Evolutionary conservation across 2,888 invertebrate species (phyloP).

Genomic region (Melanotus villosus): DNA sequence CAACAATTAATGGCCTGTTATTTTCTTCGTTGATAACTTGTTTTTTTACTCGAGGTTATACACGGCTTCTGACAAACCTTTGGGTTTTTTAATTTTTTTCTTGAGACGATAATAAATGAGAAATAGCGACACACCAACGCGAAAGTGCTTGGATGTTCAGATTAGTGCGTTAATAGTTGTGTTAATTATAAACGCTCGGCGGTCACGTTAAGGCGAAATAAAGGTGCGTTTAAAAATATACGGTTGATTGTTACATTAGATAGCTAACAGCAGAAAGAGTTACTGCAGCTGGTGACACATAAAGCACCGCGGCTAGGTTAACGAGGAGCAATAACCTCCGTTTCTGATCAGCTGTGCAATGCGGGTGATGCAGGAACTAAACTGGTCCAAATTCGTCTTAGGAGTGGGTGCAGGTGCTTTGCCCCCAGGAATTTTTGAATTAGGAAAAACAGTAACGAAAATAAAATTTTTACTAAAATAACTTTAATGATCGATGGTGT

Average conservation of each 20-base stretch:
- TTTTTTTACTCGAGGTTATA: neutral
- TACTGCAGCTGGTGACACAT: constrained; percentile 40
- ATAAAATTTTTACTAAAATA: neutral
- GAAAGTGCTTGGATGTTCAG: neutral
- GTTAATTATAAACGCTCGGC: constrained; percentile 18
- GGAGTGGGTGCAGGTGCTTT: constrained; percentile 37
- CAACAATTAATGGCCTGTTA: constrained; percentile 11
- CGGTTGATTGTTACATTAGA: constrained; percentile 23
- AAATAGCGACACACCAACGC: neutral
- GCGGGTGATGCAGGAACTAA: constrained; percentile 38
- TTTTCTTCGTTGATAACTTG: neutral
- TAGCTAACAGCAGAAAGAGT: constrained; percentile 24
- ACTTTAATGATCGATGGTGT: neutral
- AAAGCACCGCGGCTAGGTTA: constrained; percentile 38
- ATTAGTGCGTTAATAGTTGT: constrained; percentile 8
- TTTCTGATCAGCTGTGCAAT: constrained; percentile 40
- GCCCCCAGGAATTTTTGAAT: constrained; percentile 24
- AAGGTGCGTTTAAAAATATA: constrained; percentile 29
- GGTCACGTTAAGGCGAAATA: neutral
- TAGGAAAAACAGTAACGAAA: constrained; percentile 13
- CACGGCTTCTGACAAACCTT: neutral
- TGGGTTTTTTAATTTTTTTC: no score
- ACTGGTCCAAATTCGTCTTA: constrained; percentile 31
- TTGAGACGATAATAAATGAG: no score
- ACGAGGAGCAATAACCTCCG: constrained; percentile 41